Conservation (phyloP, 2,113 vertebrate species). For the Alethe diademata region DNA sequence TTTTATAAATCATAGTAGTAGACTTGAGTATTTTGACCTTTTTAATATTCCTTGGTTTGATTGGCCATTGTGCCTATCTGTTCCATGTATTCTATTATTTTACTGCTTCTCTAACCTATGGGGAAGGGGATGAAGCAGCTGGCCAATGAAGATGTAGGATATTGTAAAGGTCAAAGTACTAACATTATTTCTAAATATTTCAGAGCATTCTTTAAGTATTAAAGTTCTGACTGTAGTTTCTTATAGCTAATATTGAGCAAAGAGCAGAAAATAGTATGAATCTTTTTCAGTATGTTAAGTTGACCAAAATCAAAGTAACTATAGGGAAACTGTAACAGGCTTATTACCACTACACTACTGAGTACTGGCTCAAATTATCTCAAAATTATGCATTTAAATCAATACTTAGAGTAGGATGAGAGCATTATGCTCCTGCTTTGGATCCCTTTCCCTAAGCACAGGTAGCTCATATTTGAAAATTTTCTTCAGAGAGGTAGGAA, state of each 20-base stretch:
- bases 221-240: neutral
- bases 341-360: neutral
- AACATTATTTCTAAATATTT: conserved; percentile 63
- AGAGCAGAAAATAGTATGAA: neutral
- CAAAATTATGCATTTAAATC: neutral
- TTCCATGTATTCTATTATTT: conserved; percentile 25
- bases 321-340: neutral
- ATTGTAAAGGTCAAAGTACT: conserved; percentile 56
- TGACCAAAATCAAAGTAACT: neutral
- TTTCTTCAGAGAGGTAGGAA: neutral
- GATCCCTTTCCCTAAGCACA: neutral
- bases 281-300: neutral
- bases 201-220: conserved; percentile 22
- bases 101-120: conserved; percentile 16
- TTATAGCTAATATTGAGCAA: neutral
- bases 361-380: neutral
- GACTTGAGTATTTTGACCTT: conserved; percentile 67
- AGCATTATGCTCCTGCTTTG: neutral
- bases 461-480: neutral
- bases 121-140: neutral
- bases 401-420: neutral
- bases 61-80: neutral
- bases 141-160: conserved; percentile 36
- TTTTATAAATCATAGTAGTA: conserved; percentile 61
- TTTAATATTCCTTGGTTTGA: conserved; percentile 57